Percentiles rank a stretch among this genome's conserved stretches.
Evolutionary conservation across 2,888 invertebrate species (phyloP).

Genomic region (Apotomis capreana): DNA sequence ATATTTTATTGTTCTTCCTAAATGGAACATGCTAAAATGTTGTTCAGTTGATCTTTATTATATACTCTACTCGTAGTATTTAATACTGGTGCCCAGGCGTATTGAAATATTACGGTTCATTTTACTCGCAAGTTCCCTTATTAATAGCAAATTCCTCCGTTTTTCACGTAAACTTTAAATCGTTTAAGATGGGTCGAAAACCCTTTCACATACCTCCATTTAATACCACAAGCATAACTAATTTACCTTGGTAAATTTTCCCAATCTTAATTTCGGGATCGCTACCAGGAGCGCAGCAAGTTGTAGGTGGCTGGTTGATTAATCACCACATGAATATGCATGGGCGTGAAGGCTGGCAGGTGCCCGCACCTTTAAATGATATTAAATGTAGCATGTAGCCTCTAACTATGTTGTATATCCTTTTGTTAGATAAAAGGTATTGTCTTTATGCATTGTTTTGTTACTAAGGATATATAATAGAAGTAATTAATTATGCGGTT

Average conservation of each 20-base stretch:
- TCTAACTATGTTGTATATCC: slow-evolving; percentile 35
- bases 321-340: slow-evolving; percentile 82
- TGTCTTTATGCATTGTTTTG: slow-evolving; percentile 24
- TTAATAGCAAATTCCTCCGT: slow-evolving; percentile 4
- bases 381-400: slow-evolving; percentile 75
- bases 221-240: slow-evolving; percentile 59
- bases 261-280: slow-evolving; percentile 43
- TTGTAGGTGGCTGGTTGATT: slow-evolving; percentile 69
- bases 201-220: slow-evolving; percentile 53
- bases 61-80: too few relatives aligned
- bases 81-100: too few relatives aligned
- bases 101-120: neutral
- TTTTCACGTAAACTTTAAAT: slow-evolving; percentile 19
- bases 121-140: neutral
- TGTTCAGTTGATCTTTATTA: slow-evolving; percentile 15
- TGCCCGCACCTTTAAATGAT: slow-evolving; percentile 71
- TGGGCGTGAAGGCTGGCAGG: slow-evolving; percentile 74
- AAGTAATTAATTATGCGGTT: neutral
- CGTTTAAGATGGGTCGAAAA: slow-evolving; percentile 21
- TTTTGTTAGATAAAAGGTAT: slow-evolving; percentile 35
- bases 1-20: neutral
- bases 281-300: slow-evolving; percentile 41
- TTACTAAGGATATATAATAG: neutral
- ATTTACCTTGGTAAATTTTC: slow-evolving; percentile 57
- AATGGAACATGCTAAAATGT: slow-evolving; percentile 11